A percentile compares a stretch with the other conserved stretches of the same genome.
phyloP scores from a whole-genome alignment of 2,797 vertebrate genomes.

The Thamnophis elegans region DNA sequence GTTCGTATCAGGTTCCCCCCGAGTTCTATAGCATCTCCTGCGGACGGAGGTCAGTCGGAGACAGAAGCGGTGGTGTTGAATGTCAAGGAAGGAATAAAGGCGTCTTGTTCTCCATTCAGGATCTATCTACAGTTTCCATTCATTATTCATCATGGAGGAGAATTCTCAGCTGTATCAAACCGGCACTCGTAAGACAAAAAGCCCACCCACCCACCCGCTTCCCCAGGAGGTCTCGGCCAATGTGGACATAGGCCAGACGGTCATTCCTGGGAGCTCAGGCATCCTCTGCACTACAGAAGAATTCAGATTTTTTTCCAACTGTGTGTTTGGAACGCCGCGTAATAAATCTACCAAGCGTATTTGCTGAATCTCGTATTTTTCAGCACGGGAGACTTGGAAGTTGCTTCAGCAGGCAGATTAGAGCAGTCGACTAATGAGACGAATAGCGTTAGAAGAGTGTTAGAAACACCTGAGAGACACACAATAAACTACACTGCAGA shows the following conservation, averaged over 20 bases:
- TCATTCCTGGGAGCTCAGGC: not conserved
- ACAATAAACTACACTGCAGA: not conserved
- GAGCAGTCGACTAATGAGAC: no score
- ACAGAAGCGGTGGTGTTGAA: not conserved
- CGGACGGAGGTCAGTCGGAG: fast-evolving
- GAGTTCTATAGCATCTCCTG: not conserved
- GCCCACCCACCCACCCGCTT: not conserved
- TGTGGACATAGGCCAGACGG: not conserved
- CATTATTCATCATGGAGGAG: constrained; percentile 63
- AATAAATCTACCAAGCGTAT: no score
- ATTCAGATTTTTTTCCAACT: not conserved
- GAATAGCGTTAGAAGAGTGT: no score
- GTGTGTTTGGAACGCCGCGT: not conserved
- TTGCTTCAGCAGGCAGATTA: not conserved
- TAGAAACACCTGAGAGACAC: not conserved
- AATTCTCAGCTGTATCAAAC: constrained; percentile 49
- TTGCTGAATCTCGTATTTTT: not conserved
- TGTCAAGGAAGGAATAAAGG: constrained; percentile 9
- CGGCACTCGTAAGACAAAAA: no score
- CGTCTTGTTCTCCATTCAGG: constrained; percentile 35
- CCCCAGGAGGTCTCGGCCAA: not conserved
- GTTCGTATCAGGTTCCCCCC: not conserved
- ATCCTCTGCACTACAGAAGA: not conserved
- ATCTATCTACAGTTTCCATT: constrained; percentile 58
- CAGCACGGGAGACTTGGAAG: not conserved